phyloP scores from a whole-genome alignment of 2,888 invertebrate genomes.

The Homarus gammarus region DNA sequence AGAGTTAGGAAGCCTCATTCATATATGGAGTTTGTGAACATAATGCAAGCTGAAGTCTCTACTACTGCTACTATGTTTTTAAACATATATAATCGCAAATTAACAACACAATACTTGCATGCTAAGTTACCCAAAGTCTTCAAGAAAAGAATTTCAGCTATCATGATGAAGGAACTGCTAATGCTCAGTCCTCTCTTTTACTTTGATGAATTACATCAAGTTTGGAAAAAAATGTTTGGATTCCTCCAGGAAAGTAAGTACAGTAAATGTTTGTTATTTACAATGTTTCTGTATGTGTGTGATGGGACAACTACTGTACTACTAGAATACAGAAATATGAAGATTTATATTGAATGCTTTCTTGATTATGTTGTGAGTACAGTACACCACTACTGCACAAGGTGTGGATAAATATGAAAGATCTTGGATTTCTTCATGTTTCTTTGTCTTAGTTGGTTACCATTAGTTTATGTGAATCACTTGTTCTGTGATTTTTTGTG shows the following conservation, averaged over 20 bases:
- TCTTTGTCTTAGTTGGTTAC: no score
- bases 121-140: not conserved
- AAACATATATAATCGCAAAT: not conserved
- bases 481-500: no score
- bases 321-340: no score
- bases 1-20: not conserved
- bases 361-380: no score
- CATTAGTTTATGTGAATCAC: no score
- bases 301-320: no score
- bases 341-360: no score
- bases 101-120: not conserved
- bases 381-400: no score
- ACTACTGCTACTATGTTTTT: not conserved
- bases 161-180: not conserved
- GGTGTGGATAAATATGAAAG: no score
- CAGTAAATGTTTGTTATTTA: no score
- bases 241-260: slow-evolving; percentile 15
- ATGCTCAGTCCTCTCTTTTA: slow-evolving; percentile 21
- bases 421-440: no score
- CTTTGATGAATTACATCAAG: not conserved
- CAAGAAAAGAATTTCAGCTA: not conserved
- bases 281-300: no score
- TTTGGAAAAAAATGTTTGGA: not conserved
- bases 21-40: not conserved
- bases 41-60: not conserved